Evolutionary conservation across 2,113 vertebrate genomes (phyloP).

Genomic region (Thamnaconus septentrionalis): DNA sequence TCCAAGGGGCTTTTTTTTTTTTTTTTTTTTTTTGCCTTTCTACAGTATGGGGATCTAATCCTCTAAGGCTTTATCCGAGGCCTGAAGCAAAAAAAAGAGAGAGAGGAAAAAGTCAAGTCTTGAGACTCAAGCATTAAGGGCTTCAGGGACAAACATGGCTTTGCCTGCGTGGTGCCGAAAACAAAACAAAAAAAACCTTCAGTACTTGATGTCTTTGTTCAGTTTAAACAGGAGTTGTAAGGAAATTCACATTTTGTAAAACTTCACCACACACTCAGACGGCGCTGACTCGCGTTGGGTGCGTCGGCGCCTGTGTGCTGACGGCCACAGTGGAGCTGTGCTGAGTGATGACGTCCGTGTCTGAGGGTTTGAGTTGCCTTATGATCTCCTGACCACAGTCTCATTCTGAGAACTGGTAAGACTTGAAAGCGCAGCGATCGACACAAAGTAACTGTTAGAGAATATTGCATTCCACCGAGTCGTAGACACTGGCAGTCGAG

Average conservation of each 20-base stretch:
- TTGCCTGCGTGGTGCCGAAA: slow-evolving; percentile 55
- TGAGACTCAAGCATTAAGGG: background rate
- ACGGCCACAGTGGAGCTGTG: background rate
- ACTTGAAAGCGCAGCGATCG: slow-evolving; percentile 33
- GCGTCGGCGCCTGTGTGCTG: too few species aligned
- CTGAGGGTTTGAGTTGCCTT: slow-evolving; percentile 63
- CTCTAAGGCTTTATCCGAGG: background rate
- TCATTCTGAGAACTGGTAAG: slow-evolving; percentile 27
- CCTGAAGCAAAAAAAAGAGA: background rate
- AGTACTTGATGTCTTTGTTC: slow-evolving; percentile 8
- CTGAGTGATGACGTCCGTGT: slow-evolving; percentile 1
- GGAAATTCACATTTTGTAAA: background rate
- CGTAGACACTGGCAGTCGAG: too few species aligned
- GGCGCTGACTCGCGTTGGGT: too few species aligned
- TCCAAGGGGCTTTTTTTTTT: slow-evolving; percentile 4
- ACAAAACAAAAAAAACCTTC: slow-evolving; percentile 29
- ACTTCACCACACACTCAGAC: too few species aligned
- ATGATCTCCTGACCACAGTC: slow-evolving; percentile 37
- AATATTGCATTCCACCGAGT: too few species aligned
- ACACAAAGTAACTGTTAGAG: too few species aligned
- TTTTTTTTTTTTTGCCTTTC: slow-evolving; percentile 31
- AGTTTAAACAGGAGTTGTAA: background rate
- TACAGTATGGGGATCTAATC: slow-evolving; percentile 1
- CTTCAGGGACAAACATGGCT: slow-evolving; percentile 9
- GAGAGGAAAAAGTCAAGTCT: background rate